Conservation (phyloP, 1,140 invertebrate genomes). For the Drosophila willistoni region DNA sequence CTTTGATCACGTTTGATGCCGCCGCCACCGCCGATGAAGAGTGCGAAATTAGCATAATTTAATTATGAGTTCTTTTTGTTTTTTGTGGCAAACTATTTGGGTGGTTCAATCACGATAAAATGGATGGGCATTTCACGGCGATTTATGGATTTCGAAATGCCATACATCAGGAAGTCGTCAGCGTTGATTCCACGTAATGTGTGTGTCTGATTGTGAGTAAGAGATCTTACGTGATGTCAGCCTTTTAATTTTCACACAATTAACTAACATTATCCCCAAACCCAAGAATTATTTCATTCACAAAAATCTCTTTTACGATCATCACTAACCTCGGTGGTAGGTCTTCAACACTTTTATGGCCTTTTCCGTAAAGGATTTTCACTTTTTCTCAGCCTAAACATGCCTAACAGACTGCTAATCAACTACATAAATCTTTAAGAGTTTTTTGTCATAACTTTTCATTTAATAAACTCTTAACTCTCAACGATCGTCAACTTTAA, state of each 20-base stretch:
- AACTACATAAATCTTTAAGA: slow-evolving; percentile 28
- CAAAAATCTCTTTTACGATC: slow-evolving; percentile 54
- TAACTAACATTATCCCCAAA: slow-evolving; percentile 19
- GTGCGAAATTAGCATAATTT: slow-evolving; percentile 74
- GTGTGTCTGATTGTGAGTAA: slow-evolving; percentile 4
- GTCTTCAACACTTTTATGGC: slow-evolving; percentile 36
- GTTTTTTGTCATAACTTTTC: slow-evolving; percentile 74
- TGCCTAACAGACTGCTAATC: slow-evolving; percentile 47
- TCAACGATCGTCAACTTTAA: slow-evolving; percentile 49
- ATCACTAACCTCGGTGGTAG: slow-evolving; percentile 3
- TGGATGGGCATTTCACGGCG: slow-evolving; percentile 48
- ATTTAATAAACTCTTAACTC: slow-evolving; percentile 73
- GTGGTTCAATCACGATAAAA: slow-evolving; percentile 72
- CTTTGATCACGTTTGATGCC: slow-evolving; percentile 45
- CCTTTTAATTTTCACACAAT: slow-evolving; percentile 65
- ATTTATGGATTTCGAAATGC: slow-evolving; percentile 63
- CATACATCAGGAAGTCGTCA: slow-evolving; percentile 65
- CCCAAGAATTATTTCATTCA: slow-evolving; percentile 57
- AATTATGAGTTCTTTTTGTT: slow-evolving; percentile 70
- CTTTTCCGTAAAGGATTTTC: slow-evolving; percentile 59
- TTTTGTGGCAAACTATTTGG: slow-evolving; percentile 70
- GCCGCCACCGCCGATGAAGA: slow-evolving; percentile 51
- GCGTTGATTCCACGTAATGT: slow-evolving; percentile 18
- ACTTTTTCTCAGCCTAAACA: slow-evolving; percentile 59
- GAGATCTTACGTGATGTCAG: slow-evolving; percentile 9